Evolutionary conservation across 2,888 invertebrate genomes (phyloP).

Genomic region (Pandemis cinnamomeana): DNA sequence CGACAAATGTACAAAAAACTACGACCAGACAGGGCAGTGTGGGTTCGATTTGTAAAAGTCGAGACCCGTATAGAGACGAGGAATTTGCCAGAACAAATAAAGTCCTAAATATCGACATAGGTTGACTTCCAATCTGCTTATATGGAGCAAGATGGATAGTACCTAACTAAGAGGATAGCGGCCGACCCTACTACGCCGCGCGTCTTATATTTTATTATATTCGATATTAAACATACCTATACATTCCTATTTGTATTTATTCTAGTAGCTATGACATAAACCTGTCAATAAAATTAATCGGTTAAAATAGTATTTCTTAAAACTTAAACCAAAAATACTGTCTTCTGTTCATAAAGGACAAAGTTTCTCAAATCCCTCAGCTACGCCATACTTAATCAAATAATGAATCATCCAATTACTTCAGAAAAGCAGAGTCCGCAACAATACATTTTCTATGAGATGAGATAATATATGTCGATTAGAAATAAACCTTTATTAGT

Average conservation of each 20-base stretch:
- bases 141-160: neutral
- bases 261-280: too few species aligned
- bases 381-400: neutral
- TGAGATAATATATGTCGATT: neutral
- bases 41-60: conserved; percentile 24
- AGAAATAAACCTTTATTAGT: conserved; percentile 2
- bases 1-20: conserved; percentile 29
- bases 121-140: neutral
- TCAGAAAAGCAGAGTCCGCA: neutral
- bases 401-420: neutral
- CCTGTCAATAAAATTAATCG: too few species aligned
- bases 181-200: too few species aligned
- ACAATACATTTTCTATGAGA: conserved; percentile 12
- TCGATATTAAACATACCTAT: too few species aligned
- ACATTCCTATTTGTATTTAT: too few species aligned
- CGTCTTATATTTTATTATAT: too few species aligned
- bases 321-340: neutral
- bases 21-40: conserved; percentile 15
- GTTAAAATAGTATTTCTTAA: too few species aligned
- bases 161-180: too few species aligned
- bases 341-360: neutral
- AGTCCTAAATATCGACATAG: conserved; percentile 5
- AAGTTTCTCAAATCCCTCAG: neutral
- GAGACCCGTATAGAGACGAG: neutral
- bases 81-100: conserved; percentile 4